Evolutionary conservation across 1,140 invertebrate genomes (phyloP), one percentile per base, ranked within the genome.

Genomic region (Neelides sp.): DNA sequence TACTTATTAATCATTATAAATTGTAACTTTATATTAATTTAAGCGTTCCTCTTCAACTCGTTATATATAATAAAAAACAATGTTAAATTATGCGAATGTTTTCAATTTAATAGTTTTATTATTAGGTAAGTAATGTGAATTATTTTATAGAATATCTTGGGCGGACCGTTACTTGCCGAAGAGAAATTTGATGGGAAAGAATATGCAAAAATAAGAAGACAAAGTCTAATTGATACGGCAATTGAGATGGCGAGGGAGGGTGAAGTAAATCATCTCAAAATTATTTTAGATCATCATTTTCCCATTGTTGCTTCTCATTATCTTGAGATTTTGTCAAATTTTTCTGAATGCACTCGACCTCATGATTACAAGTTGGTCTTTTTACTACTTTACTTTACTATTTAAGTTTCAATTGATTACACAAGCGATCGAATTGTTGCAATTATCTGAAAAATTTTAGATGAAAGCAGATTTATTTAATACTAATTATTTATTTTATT

Each of bases 321-420:
- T 66, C 63, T 87, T 23, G 67, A 76, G 22, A 77, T 87, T 36
- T 64, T 88, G 22, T 78, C 75, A 39, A 80, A 80, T 64, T 75
- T 88, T 59, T 83, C 83, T 17, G 84, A 88, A 69, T 84, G 82
- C 1, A 70, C 79, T 10, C 71, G 75, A 56, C 83, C 84, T 12
- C 54, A 69, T 42, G 74, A 77, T 35, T 89, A 85, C 62, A 71
- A 75, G 55, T 64, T 53, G 30, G 32, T 44, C n/a, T 35, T 8
- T 8, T 40, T 15, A 27, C 17, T 5, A 20, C 2, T 47, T 34
- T 17, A 10, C 28, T 32, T 46, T n/a, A n/a, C n/a, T n/a, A n/a
- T n/a, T n/a, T n/a, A n/a, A n/a, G n/a, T n/a, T n/a, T n/a, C n/a
- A n/a, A n/a, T 17, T 40, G 28, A 12, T 40, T 2, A 8, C 7